phyloP scores from a whole-genome alignment of 2,113 vertebrate species.

The Sinocyclocheilus grahami region DNA sequence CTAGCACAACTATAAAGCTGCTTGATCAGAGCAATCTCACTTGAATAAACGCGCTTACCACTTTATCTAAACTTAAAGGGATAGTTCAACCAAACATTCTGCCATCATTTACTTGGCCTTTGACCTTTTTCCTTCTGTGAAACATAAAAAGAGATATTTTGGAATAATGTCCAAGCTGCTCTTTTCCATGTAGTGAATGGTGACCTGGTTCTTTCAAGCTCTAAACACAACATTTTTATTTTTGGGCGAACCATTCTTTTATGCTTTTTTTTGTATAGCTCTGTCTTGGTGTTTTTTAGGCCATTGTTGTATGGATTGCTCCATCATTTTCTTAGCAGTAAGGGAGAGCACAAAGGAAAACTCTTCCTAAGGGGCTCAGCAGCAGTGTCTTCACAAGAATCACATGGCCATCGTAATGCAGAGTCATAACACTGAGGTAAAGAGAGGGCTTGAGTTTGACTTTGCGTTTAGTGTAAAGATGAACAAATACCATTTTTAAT shows the following conservation, averaged over 20 bases:
- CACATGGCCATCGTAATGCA: conserved; percentile 14
- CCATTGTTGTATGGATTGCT: conserved; percentile 92
- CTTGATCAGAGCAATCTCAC: too few relatives aligned
- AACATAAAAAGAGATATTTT: background rate
- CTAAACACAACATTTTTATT: background rate
- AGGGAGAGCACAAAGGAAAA: conserved; percentile 68
- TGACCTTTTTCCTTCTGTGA: background rate
- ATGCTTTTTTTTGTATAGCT: background rate
- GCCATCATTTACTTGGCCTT: background rate
- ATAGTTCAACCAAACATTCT: background rate
- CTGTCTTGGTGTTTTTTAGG: conserved; percentile 67
- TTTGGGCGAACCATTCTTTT: background rate
- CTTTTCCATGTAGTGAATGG: too few relatives aligned
- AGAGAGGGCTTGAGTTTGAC: conserved; percentile 49
- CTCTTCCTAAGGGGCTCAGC: conserved; percentile 69
- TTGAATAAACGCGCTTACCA: too few relatives aligned
- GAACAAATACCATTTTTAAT: conserved; percentile 5
- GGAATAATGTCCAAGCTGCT: background rate
- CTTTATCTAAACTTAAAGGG: background rate
- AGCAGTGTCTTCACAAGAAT: conserved; percentile 54
- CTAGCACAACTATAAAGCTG: background rate
- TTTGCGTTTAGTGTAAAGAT: background rate
- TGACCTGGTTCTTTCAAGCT: background rate
- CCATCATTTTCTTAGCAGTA: conserved; percentile 80
- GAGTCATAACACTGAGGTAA: conserved; percentile 61